Base-by-base conservation (phyloP, 1,140 invertebrate genomes). In the Zaprionus camerounensis region DNA sequence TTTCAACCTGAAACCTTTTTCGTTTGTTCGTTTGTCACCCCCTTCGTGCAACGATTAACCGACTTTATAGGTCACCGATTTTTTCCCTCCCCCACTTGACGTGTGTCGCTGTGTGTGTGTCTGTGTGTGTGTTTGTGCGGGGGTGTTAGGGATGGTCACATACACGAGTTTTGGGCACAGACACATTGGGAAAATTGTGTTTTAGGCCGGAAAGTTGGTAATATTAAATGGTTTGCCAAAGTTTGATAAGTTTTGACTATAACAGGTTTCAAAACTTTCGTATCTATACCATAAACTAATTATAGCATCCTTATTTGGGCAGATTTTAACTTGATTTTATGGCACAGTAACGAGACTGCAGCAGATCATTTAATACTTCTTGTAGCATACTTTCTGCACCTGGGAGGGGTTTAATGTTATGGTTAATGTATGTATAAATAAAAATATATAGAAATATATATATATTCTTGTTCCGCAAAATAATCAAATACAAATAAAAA, bases 51-150 rank as follows among this genome's bases (percentile, higher is more conserved):
- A 68, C 76, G 80, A 79, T 82, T 82, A 82, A 82, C 57, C 55
- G 68, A 72, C 58, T 85, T 80, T 85, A 80, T 86, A 82, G 82
- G 82, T 86, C 82, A 86, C 68, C 74, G 57, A 85, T 82, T 82
- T 82, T 49, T 67, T 53, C 57, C 55, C 55, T 7, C 26, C 53
- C 38, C 17, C 28, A 57, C 55, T 26, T 31, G n/a, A 57, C 55
- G 15, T 55, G 49, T 44, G 34, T 62, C 22, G 24, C 59, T 38
- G 44, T 55, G 28, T 59, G 15, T 41, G 15, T 28, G 20, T 22
- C 59, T 38, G 44, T 55, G 28, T 59, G 15, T 41, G 15, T 28
- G 20, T 22, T 7, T 28, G 28, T 61, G 28, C 59, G 31, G 61
- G 9, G 20, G 38, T 31, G 53, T 15, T 69, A 69, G 66, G 17